Evolutionary conservation across 2,888 invertebrate genomes (phyloP).

Genomic region (Cataglyphis rosenhaueri): DNA sequence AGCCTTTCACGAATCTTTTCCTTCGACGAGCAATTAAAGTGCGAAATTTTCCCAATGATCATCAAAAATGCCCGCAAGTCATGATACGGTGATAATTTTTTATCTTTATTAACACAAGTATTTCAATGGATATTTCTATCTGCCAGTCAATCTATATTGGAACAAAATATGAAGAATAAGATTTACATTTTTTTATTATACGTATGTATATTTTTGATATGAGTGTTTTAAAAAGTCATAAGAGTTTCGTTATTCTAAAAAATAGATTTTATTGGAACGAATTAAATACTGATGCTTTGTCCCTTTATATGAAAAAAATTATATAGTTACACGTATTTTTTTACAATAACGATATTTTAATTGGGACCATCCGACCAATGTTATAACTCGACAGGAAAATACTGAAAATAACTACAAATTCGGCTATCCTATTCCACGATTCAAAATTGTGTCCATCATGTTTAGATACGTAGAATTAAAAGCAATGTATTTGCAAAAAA

Average conservation of each 20-base stretch:
- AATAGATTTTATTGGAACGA: not conserved
- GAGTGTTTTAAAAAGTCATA: not conserved
- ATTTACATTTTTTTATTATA: not conserved
- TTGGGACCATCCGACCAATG: not conserved
- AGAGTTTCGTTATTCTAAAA: not conserved
- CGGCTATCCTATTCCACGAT: not conserved
- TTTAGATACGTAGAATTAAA: not conserved
- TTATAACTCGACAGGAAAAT: not conserved
- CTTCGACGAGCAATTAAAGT: not conserved
- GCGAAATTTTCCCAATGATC: not conserved
- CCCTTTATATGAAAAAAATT: not conserved
- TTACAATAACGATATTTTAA: constrained; percentile 5
- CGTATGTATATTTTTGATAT: not conserved
- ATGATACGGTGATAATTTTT: not conserved
- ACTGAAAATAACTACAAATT: constrained; percentile 2
- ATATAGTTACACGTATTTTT: not conserved
- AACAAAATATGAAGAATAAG: not conserved
- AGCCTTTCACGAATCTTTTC: not conserved
- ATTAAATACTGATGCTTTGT: not conserved
- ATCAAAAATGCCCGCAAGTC: not conserved
- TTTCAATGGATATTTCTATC: not conserved
- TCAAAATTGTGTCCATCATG: not conserved
- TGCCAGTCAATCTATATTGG: not conserved
- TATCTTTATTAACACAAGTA: not conserved
- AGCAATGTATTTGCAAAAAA: constrained; percentile 2